Conservation (phyloP, 2,797 vertebrate species). For the Leptodon cayanensis region DNA sequence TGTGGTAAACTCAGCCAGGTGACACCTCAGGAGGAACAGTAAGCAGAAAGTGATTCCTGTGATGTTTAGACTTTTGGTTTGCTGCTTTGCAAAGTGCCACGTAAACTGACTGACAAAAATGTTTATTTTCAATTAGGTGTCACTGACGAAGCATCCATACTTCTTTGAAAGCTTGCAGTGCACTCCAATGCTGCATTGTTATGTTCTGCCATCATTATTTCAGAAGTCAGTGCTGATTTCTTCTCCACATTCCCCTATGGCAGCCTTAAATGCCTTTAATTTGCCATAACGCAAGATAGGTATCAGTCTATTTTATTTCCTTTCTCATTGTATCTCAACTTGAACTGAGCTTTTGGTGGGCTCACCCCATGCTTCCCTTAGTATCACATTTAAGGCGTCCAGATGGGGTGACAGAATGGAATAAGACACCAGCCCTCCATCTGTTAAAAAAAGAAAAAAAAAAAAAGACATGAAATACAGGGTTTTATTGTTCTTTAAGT, state of each 20-base stretch:
- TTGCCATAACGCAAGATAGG: background rate
- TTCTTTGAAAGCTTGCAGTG: background rate
- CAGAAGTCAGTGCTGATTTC: background rate
- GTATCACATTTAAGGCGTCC: slow-evolving; percentile 56
- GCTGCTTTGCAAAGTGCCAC: background rate
- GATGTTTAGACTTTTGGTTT: background rate
- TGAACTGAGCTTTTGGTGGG: slow-evolving; percentile 56
- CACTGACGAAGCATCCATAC: background rate
- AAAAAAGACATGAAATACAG: slow-evolving; percentile 76
- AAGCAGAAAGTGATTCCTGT: background rate
- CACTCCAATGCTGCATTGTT: background rate
- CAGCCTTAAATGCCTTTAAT: slow-evolving; percentile 14
- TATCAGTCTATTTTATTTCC: background rate
- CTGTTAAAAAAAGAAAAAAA: slow-evolving; percentile 70
- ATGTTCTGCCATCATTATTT: background rate
- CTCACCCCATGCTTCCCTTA: slow-evolving; percentile 53
- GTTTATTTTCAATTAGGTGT: slow-evolving; percentile 2
- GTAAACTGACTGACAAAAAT: background rate
- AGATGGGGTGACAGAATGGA: slow-evolving; percentile 74
- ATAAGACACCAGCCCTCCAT: slow-evolving; percentile 76
- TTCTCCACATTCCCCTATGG: background rate
- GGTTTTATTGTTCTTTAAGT: slow-evolving; percentile 83
- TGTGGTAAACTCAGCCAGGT: background rate
- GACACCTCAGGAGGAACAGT: background rate
- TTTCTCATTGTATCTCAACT: slow-evolving; percentile 31